These are phyloP conservation scores for Zophobas morio DNA, from an alignment of 1,140 invertebrate genomes.

Conservation along the genomic window DNA sequence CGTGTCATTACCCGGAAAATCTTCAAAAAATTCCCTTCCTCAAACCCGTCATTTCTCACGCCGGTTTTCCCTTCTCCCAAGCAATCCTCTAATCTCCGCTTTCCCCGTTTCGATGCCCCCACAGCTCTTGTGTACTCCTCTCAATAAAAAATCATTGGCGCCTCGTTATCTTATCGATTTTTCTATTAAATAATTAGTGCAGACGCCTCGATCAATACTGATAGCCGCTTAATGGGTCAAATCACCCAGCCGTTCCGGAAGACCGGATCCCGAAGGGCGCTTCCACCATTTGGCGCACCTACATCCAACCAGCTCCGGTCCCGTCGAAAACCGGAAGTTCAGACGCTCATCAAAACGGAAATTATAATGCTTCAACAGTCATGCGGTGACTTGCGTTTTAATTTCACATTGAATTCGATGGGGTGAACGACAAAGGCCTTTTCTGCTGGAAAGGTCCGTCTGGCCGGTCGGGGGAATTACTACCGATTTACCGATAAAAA, in stretches of 20 bases:
- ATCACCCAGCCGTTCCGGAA: background rate
- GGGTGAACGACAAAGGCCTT: slow-evolving; percentile 25
- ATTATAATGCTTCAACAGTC: slow-evolving; percentile 46
- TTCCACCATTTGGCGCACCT: background rate
- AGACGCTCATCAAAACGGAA: slow-evolving; percentile 43
- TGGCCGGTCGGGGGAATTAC: background rate
- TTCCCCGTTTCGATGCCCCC: background rate
- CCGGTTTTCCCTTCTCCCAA: too few species aligned
- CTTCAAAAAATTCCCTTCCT: too few species aligned
- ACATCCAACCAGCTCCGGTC: slow-evolving; percentile 1
- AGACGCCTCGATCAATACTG: slow-evolving; percentile 10
- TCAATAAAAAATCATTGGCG: slow-evolving; percentile 6
- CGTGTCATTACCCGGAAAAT: too few species aligned
- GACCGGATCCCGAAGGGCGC: too few species aligned
- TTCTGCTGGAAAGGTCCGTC: background rate
- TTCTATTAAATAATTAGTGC: background rate
- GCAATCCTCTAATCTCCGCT: too few species aligned
- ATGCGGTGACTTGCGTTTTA: slow-evolving; percentile 44
- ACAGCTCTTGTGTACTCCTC: background rate
- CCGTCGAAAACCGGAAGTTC: slow-evolving; percentile 40
- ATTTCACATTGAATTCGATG: slow-evolving; percentile 38
- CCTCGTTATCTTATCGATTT: slow-evolving; percentile 7
- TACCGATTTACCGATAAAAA: background rate
- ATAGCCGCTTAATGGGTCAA: background rate
- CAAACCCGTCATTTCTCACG: too few species aligned